Base-by-base conservation (phyloP, 2,113 vertebrate genomes). In the Miniopterus natalensis region DNA sequence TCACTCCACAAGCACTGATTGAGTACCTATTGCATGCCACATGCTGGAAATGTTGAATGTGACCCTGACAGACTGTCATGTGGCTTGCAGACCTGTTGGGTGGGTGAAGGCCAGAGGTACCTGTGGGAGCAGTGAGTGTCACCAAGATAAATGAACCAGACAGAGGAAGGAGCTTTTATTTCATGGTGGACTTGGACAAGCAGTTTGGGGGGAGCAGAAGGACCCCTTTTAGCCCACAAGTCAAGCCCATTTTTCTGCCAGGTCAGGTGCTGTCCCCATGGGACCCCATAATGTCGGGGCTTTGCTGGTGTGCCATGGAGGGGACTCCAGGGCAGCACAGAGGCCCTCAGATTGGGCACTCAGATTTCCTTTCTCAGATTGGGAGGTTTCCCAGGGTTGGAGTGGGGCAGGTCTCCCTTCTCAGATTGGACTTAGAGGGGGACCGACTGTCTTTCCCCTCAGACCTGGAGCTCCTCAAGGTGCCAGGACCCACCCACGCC, bases 401-500 rank as follows among this genome's bases (percentile, higher is more conserved):
- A 51, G n/a, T 11, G 2, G 21, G 75, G 40, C 70, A 20, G 15
- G 51, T 55, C 25, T 63, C 36, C 36, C 8, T 18, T 17, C 23
- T 57, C 23, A 40, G 71, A 55, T 1, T 13, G 29, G 87, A n/a
- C 27, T 13, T 83, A 12, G 42, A 45, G 66, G 4, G 65, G 20
- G 3, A 18, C 57, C 51, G 1, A 71, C 14, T 1, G 45, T 8
- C 57, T 9, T 4, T 55, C n/a, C 8, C 31, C 29, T 21, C 21
- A 18, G 18, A 74, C 42, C 57, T 9, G 3, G 1, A 11, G 45
- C 23, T 12, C 25, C 61, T 27, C 13, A 10, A 4, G 20, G 1
- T 31, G 3, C 27, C 36, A 3, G 42, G 31, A 15, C 57, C 4
- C 23, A 1, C 2, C 4, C 23, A 1, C 2, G 1, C 18, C 31